Evolutionary conservation across 30 jellyfish, hydroid and myxozoan genomes (phyloP).

Genomic region (Aurelia sp.): DNA sequence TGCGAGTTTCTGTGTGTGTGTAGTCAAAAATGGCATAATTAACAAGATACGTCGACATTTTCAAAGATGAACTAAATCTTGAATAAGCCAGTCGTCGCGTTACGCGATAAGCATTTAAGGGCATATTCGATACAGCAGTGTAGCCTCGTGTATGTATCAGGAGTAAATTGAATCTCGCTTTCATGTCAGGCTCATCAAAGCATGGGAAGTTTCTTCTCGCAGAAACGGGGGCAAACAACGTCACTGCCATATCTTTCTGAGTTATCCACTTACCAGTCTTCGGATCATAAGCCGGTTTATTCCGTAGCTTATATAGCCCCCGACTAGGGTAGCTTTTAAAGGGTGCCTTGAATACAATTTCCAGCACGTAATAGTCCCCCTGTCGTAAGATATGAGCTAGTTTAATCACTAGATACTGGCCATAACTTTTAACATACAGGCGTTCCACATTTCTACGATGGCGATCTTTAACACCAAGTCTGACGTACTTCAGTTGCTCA

Average conservation of each 20-base stretch:
- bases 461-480: conserved; percentile 4
- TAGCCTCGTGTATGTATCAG: conserved; percentile 74
- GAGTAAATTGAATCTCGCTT: conserved; percentile 76
- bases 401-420: conserved; percentile 65
- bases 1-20: conserved; percentile 32
- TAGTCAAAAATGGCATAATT: conserved; percentile 78
- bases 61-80: conserved; percentile 61
- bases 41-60: conserved; percentile 92
- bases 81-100: not conserved
- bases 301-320: conserved; percentile 65
- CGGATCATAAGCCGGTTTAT: conserved; percentile 25
- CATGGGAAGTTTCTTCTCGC: conserved; percentile 97
- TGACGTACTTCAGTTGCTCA: conserved; percentile 31
- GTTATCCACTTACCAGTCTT: not conserved
- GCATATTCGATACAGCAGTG: conserved; percentile 88
- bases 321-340: conserved; percentile 34
- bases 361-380: conserved; percentile 47
- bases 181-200: conserved; percentile 95
- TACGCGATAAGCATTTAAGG: conserved; percentile 31
- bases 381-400: conserved; percentile 10
- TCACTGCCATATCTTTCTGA: conserved; percentile 75
- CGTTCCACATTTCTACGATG: not conserved
- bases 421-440: conserved; percentile 2
- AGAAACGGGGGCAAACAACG: conserved; percentile 86
- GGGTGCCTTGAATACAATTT: conserved; percentile 53